Percentiles rank a stretch among this genome's conserved stretches.
phyloP scores from a whole-genome alignment of 2,113 vertebrate genomes.

The Archilochus colubris region DNA sequence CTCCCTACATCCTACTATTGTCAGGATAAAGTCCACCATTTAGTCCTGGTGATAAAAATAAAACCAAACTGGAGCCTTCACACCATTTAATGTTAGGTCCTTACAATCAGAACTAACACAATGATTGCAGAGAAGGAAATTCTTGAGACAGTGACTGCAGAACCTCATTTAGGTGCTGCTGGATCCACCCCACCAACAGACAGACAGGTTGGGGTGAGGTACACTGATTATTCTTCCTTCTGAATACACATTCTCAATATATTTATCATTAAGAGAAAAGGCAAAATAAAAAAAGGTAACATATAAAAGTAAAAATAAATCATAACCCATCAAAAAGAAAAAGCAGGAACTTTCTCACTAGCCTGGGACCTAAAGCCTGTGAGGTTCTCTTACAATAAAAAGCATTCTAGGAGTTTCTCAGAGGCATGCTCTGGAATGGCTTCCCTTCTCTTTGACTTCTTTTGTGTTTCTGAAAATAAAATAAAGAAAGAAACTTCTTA shows the following conservation, averaged over 20 bases:
- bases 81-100: neutral
- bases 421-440: neutral
- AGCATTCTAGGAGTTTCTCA: neutral
- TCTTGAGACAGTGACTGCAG: neutral
- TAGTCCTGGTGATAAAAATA: neutral
- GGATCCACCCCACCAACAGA: neutral
- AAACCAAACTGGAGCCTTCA: neutral
- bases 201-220: fast-evolving
- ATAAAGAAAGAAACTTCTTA: neutral
- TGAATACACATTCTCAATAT: neutral
- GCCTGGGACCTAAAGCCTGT: neutral
- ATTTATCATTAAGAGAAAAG: neutral
- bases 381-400: neutral
- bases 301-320: neutral
- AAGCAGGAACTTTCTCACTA: neutral
- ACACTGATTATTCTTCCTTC: neutral
- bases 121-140: neutral
- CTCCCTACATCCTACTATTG: neutral
- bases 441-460: neutral
- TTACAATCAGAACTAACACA: neutral
- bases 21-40: neutral
- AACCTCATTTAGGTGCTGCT: neutral
- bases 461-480: neutral
- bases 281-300: neutral
- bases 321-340: neutral